These are phyloP conservation scores for Heliconius hewitsoni DNA, from an alignment of 1,140 invertebrate species.

Conservation along the genomic window DNA sequence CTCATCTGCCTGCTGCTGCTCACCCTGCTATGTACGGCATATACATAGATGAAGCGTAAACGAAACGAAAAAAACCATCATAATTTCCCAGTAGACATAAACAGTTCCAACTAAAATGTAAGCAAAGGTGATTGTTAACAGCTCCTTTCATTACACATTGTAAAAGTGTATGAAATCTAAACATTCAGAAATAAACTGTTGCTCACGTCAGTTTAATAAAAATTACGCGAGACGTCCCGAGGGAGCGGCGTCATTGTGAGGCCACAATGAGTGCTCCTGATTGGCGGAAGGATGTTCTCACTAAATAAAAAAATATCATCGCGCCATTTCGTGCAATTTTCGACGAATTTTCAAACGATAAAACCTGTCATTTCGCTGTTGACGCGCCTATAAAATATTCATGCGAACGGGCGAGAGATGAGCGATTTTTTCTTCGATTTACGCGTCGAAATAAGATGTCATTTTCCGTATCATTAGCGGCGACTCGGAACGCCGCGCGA, in stretches of 20 bases:
- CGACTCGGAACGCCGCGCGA: conserved; percentile 69
- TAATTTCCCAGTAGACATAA: conserved; percentile 34
- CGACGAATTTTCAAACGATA: conserved; percentile 81
- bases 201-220: conserved; percentile 74
- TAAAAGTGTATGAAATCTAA: conserved; percentile 49
- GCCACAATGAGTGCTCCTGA: conserved; percentile 76
- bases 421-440: conserved; percentile 80
- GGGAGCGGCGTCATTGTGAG: conserved; percentile 69
- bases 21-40: no score
- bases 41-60: no score
- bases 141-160: conserved; percentile 38
- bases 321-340: conserved; percentile 80
- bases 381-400: conserved; percentile 81
- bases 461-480: conserved; percentile 82
- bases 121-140: conserved; percentile 33
- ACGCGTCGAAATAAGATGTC: conserved; percentile 81
- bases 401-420: conserved; percentile 77
- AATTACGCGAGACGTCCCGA: conserved; percentile 70
- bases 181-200: conserved; percentile 74
- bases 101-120: conserved; percentile 34
- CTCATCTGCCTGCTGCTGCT: no score
- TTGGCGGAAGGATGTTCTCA: conserved; percentile 81
- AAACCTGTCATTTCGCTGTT: conserved; percentile 81
- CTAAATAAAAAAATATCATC: conserved; percentile 80
- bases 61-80: not conserved